Evolutionary conservation across 2,797 vertebrate species (phyloP).

Genomic region (Xiphorhynchus erythropygius): DNA sequence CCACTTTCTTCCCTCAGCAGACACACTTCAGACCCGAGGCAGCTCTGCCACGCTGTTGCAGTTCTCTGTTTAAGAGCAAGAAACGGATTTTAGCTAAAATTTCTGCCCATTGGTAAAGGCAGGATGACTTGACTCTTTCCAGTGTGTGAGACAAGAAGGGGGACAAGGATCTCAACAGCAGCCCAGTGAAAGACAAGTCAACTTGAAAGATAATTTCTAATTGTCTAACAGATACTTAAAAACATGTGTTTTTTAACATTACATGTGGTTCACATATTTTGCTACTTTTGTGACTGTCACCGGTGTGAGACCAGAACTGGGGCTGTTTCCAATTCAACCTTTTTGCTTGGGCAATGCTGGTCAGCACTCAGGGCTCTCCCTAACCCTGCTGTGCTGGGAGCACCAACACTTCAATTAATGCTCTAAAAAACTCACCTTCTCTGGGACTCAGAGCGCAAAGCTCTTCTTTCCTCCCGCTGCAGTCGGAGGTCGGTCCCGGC

Average conservation of each 20-base stretch:
- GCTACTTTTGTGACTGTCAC: background rate
- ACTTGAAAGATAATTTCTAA: background rate
- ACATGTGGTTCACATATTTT: rapidly evolving
- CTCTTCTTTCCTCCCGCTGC: background rate
- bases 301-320: background rate
- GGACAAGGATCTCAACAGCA: background rate
- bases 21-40: background rate
- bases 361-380: background rate
- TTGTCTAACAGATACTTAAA: background rate
- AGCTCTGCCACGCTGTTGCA: background rate
- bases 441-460: rapidly evolving
- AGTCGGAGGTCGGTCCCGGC: too few species aligned
- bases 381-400: background rate
- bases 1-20: rapidly evolving
- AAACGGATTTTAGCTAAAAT: background rate
- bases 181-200: background rate
- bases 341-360: background rate
- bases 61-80: background rate
- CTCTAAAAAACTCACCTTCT: background rate
- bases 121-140: background rate
- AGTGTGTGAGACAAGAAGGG: background rate
- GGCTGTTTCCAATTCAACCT: background rate
- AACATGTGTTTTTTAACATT: rapidly evolving
- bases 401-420: rapidly evolving
- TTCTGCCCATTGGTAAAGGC: background rate